Conservation (phyloP, 2,113 vertebrate species). For the Nipponia nippon region DNA sequence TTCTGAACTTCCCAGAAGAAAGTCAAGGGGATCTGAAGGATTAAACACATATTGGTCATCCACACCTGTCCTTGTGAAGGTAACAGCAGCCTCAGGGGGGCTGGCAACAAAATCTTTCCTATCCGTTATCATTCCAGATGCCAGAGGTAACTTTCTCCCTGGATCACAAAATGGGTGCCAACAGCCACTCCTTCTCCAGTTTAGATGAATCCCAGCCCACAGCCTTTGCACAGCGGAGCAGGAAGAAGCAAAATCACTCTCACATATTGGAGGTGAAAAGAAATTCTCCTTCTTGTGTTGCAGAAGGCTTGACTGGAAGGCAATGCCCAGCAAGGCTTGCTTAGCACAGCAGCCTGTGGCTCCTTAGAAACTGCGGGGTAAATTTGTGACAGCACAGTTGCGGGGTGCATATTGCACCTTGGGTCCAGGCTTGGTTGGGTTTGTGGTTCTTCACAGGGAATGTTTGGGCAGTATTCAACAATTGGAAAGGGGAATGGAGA, state of each 20-base stretch:
- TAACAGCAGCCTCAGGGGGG: background rate
- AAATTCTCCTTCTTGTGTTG: background rate
- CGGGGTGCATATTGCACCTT: background rate
- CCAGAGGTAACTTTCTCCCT: background rate
- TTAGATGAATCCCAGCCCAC: background rate
- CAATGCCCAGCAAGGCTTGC: background rate
- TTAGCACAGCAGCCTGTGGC: background rate
- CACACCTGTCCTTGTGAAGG: background rate
- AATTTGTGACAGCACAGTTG: too few relatives aligned
- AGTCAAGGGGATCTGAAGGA: background rate
- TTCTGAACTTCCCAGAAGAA: background rate
- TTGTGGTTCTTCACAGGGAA: background rate
- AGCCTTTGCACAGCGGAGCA: background rate
- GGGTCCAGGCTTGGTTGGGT: background rate
- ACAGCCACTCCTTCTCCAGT: background rate
- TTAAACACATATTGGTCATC: conserved; percentile 23
- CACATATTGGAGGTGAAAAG: background rate
- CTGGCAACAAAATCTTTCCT: background rate
- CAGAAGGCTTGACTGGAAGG: background rate
- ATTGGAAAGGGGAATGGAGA: fast-evolving
- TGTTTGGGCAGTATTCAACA: background rate
- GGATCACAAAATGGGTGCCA: background rate
- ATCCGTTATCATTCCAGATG: background rate
- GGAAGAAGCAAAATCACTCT: background rate
- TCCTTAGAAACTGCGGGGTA: fast-evolving